phyloP scores from a whole-genome alignment of 2,797 vertebrate genomes.

The Sebastes flavidus region DNA sequence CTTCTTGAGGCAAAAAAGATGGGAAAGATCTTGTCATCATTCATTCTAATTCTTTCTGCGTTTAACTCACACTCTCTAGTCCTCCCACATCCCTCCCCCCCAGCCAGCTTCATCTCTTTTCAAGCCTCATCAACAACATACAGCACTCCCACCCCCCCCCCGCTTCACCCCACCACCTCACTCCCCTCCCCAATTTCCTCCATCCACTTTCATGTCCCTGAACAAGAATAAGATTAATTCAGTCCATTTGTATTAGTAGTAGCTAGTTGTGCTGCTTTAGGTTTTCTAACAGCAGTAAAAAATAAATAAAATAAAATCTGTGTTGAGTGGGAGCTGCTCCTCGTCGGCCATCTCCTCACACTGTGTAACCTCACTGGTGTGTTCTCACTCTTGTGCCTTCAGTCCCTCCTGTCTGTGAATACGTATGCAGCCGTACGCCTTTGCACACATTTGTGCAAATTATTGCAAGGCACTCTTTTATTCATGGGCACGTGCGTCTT shows the following conservation, averaged over 20 bases:
- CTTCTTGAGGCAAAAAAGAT: slow-evolving; percentile 21
- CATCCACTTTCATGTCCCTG: slow-evolving; percentile 60
- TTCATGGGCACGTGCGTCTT: slow-evolving; percentile 30
- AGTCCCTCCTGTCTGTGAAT: not conserved
- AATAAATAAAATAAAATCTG: not conserved
- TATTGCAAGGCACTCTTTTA: slow-evolving; percentile 2
- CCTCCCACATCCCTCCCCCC: not conserved
- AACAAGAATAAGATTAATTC: slow-evolving; percentile 64
- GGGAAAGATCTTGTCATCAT: slow-evolving; percentile 50
- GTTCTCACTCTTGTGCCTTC: not conserved
- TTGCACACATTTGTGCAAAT: slow-evolving; percentile 7
- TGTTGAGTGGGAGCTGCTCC: slow-evolving; percentile 13
- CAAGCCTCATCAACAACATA: slow-evolving; percentile 58
- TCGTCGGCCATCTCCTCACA: slow-evolving; percentile 11
- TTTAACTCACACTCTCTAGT: slow-evolving; percentile 59
- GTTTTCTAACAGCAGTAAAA: slow-evolving; percentile 22
- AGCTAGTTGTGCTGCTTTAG: slow-evolving; percentile 38
- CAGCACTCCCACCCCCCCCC: not conserved
- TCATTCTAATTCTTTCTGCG: slow-evolving; percentile 63
- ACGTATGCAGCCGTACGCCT: not conserved
- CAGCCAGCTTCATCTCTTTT: slow-evolving; percentile 54
- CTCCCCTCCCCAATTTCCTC: slow-evolving; percentile 42
- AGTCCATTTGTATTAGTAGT: slow-evolving; percentile 57
- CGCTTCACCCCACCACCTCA: slow-evolving; percentile 9
- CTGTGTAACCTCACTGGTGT: slow-evolving; percentile 5